Conservation (phyloP, 2,797 vertebrate genomes). For the Malurus leucopterus region DNA sequence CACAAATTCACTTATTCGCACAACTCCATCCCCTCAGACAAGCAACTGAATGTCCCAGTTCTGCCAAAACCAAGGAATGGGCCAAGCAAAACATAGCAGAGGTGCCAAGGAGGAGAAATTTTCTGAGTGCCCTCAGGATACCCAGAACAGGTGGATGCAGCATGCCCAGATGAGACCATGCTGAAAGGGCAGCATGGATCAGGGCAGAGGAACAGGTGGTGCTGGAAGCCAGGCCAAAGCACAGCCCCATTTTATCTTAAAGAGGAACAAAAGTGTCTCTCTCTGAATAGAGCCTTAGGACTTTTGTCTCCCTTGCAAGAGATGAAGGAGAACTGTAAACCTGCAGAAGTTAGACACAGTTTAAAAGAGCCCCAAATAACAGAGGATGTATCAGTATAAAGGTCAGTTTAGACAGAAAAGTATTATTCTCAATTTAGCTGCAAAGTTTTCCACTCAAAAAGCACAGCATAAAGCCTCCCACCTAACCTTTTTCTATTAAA, state of each 20-base stretch:
- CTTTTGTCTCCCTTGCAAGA: background rate
- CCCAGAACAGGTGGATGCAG: slow-evolving; percentile 1
- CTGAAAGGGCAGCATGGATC: background rate
- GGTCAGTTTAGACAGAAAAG: slow-evolving; percentile 33
- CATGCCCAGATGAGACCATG: background rate
- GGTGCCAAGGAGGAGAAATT: background rate
- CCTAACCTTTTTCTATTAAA: slow-evolving; percentile 4
- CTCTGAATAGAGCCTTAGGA: background rate
- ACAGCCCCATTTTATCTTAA: background rate
- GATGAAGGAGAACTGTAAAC: background rate
- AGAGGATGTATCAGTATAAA: slow-evolving; percentile 15
- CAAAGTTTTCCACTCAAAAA: slow-evolving; percentile 11
- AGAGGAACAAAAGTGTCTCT: background rate
- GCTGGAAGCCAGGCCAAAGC: background rate
- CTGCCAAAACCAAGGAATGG: background rate
- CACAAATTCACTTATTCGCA: background rate
- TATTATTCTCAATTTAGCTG: slow-evolving; percentile 32
- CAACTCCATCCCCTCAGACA: background rate
- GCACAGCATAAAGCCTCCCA: background rate
- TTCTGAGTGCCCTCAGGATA: background rate
- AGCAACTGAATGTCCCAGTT: background rate
- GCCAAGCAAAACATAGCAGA: background rate
- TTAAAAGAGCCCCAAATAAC: background rate
- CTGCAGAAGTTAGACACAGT: background rate
- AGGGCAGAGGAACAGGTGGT: background rate